Conservation (phyloP, 2,113 vertebrate species). For the Brachyhypopomus occidentalis region DNA sequence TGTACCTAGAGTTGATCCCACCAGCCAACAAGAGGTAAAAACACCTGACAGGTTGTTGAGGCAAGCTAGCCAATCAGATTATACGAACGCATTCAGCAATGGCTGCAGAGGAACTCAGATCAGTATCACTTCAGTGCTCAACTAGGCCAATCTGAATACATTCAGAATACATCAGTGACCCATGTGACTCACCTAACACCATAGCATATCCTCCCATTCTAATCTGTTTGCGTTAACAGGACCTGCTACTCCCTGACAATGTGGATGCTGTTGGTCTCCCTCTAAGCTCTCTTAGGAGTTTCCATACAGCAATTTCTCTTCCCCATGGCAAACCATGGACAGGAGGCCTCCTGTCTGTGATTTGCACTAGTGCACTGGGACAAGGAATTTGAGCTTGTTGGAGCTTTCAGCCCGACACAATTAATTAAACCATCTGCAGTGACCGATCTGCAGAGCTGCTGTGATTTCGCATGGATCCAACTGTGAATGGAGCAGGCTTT, state of each 20-base stretch:
- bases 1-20: background rate
- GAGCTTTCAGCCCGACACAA: conserved; percentile 13
- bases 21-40: background rate
- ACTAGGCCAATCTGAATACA: background rate
- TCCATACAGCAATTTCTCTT: background rate
- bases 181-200: background rate
- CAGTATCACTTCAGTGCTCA: background rate
- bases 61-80: background rate
- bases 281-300: background rate
- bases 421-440: conserved; percentile 40
- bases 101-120: background rate
- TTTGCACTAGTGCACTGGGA: background rate
- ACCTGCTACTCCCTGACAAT: background rate
- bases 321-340: background rate
- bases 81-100: conserved; percentile 6
- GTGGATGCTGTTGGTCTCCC: background rate
- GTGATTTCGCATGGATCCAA: conserved; percentile 10
- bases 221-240: background rate
- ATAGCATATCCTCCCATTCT: background rate
- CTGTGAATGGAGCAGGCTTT: background rate
- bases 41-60: background rate
- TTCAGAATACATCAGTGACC: background rate
- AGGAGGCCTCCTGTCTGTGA: conserved; percentile 2
- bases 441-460: conserved; percentile 9
- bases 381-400: background rate